Base-by-base conservation (phyloP, 2,113 vertebrate genomes). In the Loxodonta africana region DNA sequence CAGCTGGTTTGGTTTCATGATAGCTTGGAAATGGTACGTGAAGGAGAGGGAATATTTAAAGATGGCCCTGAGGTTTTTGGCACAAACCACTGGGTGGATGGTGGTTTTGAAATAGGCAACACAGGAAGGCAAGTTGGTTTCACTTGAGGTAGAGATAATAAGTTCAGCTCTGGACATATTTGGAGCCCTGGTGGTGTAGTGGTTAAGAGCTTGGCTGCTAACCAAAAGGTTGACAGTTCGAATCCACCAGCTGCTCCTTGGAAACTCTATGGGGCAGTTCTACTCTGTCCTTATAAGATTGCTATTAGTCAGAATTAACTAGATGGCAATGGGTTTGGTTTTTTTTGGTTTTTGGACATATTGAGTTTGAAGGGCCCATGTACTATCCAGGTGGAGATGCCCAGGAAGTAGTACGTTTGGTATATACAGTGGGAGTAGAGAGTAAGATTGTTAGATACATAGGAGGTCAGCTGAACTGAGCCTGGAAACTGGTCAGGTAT, bases 11-110 rank as follows among this genome's bases (percentile, higher is more conserved):
- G 60, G 21, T 81, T 95, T 95, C 94, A 71, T 71, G 48, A 69
- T 18, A 71, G 21, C 14, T 95, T 95, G 33, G 80, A 85, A 89
- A 88, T 89, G 30, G 28, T 95, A 77, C 44, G 21, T 33, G n/a
- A 86, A 84, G 30, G 30, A 86, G 41, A 83, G 17, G 25, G 71
- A 95, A 63, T 85, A 48, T 80, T 89, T 5, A 5, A 83, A 92
- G 26, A 60, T 30, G n/a, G 63, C 53, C 63, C 1, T 11, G 10
- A 53, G 73, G 85, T 93, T 93, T 96, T 53, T 84, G 44, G 51
- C 76, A 63, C 57, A 44, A 84, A 71, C 11, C 26, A 33, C 12
- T 87, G 26, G 2, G 46, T 88, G 95, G 67, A 37, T 14, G 10
- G 28, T 88, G 17, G 37, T 76, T 60, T 85, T 91, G 73, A 12